Base-by-base conservation (phyloP, 2,888 invertebrate genomes). In the Calliphora vomitoria region DNA sequence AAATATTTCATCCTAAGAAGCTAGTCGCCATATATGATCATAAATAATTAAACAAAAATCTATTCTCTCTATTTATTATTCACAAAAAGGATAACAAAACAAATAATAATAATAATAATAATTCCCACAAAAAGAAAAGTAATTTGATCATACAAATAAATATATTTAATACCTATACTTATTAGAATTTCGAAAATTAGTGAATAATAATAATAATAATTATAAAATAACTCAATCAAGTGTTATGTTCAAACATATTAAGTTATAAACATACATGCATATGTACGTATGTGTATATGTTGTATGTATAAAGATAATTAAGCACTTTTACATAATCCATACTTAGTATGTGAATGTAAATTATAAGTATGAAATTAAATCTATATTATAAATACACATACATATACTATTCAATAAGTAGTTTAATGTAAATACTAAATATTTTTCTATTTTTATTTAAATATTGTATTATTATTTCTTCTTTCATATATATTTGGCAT, bases 1-100 rank as follows among this genome's bases (percentile, higher is more conserved):
- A 87, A 87, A 87, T 87, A 87, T 87, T 87, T 87, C 72, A 87
- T 87, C 55, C 55, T 86, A 78, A 76, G 81, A 88, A 88, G 84
- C 88, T 86, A 83, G 83, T 84, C 81, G 79, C 58, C 78, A 83
- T 71, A 78, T 60, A 78, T 69, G 25, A 82, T 66, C 38, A 47
- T 8, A 38, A 31, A 71, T 18, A 50, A 72, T 71, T 53, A 50
- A 55, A 81, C 47, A 38, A 47, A 44, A 13, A 44, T 13, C 44
- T 44, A 11, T 13, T 44, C 35, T 35, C 35, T 35, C 4, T 35
- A 55, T 50, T 74, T 35, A 55, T 50, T 74, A 80, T 68, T 44
- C 18, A 62, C 55, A 72, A 50, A n/a, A 66, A 15, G 55, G 10
- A 44, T 62, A 53, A 31, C 8, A 25, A 38, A 20, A 55, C 20